Evolutionary conservation across 2,888 invertebrate genomes (phyloP), one percentile per base, ranked within the genome.

Genomic region (Byasa hedistus): DNA sequence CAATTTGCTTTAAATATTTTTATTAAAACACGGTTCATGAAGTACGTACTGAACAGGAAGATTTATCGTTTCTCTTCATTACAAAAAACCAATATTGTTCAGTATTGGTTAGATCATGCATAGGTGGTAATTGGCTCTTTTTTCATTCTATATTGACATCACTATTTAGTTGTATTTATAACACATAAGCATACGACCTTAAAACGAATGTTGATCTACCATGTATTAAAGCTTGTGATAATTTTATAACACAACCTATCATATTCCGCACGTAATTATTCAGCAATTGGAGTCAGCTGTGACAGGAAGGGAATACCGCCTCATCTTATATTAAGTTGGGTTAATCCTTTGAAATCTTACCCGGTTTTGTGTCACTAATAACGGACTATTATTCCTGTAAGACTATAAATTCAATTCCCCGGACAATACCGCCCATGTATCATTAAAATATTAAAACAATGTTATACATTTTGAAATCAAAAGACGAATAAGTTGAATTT

Each of bases 271-370:
- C 22, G 48, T 55, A 51, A 63, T 64, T 64, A 67, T 67, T 67
- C 59, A 59, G 51, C 59, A 67, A 67, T 67, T 39, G 67, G 67
- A 67, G 63, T 36, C 56, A 64, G 67, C 60, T 63, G 63, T 59
- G 56, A 67, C 65, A 56, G 59, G 59, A 54, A 56, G 59, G 63
- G 59, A 55, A 63, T 61, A 64, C 36, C n/a, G 51, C 36, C 55
- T 51, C 63, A 56, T 64, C 64, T 68, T 61, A 64, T 52, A 68
- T 68, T 67, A 68, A 68, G 60, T 27, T 60, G 64, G 58, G 59
- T 61, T 68, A 68, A 68, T 64, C 67, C 67, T 57, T 57, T 48
- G 54, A 61, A 68, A 68, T 64, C 67, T 64, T 68, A 68, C 59
- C 67, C 61, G 52, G 39, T 61, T 67, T 67, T 59, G 60, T 60